Conservation (phyloP, 2,113 vertebrate species). For the Tachysurus fulvidraco region DNA sequence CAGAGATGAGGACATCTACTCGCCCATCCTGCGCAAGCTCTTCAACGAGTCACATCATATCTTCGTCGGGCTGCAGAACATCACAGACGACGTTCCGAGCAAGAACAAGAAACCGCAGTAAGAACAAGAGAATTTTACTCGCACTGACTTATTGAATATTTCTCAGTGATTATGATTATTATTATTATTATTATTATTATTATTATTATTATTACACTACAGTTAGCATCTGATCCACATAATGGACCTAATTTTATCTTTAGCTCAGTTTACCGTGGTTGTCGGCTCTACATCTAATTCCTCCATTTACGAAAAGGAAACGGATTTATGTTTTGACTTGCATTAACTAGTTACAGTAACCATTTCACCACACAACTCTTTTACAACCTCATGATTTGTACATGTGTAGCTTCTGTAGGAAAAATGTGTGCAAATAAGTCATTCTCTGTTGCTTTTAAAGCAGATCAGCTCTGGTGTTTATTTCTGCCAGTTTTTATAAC, state of each 20-base stretch:
- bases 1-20: slow-evolving; percentile 88
- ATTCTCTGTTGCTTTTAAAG: no score
- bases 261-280: slow-evolving; percentile 73
- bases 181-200: no score
- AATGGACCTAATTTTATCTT: neutral
- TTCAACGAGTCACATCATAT: slow-evolving; percentile 97
- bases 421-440: no score
- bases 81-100: slow-evolving; percentile 81
- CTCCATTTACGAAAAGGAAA: slow-evolving; percentile 74
- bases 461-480: no score
- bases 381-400: no score
- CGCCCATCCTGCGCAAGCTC: slow-evolving; percentile 89
- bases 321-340: neutral
- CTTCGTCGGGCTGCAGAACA: slow-evolving; percentile 88
- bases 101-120: slow-evolving; percentile 81
- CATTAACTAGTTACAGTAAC: neutral
- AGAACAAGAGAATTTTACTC: slow-evolving; percentile 27
- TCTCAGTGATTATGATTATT: neutral
- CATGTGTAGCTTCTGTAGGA: no score
- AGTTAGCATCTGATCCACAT: neutral
- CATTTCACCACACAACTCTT: no score
- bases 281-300: slow-evolving; percentile 82
- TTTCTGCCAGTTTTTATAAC: no score
- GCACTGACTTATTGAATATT: neutral
- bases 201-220: neutral